Base-by-base conservation (phyloP, 92 coral and sea anemone species). In the Porites cylindrica region DNA sequence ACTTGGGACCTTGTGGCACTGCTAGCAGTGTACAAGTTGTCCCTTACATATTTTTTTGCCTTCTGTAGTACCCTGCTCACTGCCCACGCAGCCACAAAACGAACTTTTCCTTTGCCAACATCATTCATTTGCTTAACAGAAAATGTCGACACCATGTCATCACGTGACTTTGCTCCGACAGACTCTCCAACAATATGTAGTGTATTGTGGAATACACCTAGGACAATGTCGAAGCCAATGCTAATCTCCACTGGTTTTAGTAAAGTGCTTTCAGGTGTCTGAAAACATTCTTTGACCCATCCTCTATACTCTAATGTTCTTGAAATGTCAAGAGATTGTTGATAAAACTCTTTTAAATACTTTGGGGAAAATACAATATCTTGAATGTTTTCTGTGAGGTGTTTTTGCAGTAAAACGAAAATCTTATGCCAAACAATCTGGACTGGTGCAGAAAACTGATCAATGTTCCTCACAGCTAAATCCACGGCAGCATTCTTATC, bases 41-140 rank as follows among this genome's bases (percentile, higher is more conserved):
- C 17, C 51, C 67, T 21, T 13, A 79, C 79, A 70, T 86, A 86
- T 38, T 71, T 78, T 51, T 43, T 54, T 78, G 32, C 68, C 23
- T 68, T 52, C 32, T 85, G 66, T 2, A 86, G 50, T 1, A 86
- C 85, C 29, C 72, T 78, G 54, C 72, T 17, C 1, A 78, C 3
- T 14, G 90, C 85, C 84, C 84, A 79, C 26, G 80, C 90, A 59
- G 29, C 75, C 0, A 86, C 85, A 80, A 78, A 86, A 4, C 90
- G 84, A 10, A 86, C 85, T 70, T 78, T 86, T 32, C 51, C 88
- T 38, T 17, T 52, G 18, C 88, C 88, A 16, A 8, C 73, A 19
- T 66, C 56, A 10, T 85, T 77, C 82, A 85, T 76, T 6, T 61
- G 71, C 51, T 23, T 50, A 3, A 84, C 88, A 71, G n/a, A 11